phyloP scores from a whole-genome alignment of 2,888 invertebrate genomes.

The Apamea anceps region DNA sequence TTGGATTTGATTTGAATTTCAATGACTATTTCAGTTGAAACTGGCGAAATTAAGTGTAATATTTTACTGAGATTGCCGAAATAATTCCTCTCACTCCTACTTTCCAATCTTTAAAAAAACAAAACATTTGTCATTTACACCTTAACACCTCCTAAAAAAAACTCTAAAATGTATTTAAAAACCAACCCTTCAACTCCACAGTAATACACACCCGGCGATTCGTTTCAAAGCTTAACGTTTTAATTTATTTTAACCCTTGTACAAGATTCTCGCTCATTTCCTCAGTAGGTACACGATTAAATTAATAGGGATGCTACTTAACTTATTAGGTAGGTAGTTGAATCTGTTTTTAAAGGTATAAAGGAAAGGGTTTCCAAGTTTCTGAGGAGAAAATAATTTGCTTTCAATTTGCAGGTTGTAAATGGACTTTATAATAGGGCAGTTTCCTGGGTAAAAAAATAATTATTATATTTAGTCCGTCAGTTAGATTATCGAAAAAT shows the following conservation, averaged over 20 bases:
- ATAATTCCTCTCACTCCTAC: neutral
- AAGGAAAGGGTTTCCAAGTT: neutral
- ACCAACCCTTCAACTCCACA: slow-evolving; percentile 30
- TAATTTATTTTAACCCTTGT: slow-evolving; percentile 66
- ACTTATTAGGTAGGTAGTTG: slow-evolving; percentile 36
- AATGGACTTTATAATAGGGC: neutral
- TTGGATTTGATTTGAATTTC: no score
- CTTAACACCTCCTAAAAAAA: slow-evolving; percentile 7
- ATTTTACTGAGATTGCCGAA: neutral
- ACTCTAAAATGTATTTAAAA: slow-evolving; percentile 20
- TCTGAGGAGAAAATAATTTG: slow-evolving; percentile 1
- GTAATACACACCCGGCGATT: slow-evolving; percentile 55
- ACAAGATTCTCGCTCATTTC: slow-evolving; percentile 62
- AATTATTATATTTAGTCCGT: no score
- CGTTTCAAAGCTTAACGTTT: slow-evolving; percentile 60
- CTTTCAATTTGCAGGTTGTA: neutral
- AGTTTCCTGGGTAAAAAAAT: no score
- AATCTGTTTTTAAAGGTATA: slow-evolving; percentile 26
- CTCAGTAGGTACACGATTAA: slow-evolving; percentile 54
- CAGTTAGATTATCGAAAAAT: no score
- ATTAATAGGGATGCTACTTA: slow-evolving; percentile 58
- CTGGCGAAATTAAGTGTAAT: neutral
- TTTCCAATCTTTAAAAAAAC: neutral
- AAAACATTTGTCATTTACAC: slow-evolving; percentile 10
- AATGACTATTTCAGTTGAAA: neutral